These are phyloP conservation scores for Araneus ventricosus DNA, from an alignment of 1,140 invertebrate species.

Conservation along the genomic window DNA sequence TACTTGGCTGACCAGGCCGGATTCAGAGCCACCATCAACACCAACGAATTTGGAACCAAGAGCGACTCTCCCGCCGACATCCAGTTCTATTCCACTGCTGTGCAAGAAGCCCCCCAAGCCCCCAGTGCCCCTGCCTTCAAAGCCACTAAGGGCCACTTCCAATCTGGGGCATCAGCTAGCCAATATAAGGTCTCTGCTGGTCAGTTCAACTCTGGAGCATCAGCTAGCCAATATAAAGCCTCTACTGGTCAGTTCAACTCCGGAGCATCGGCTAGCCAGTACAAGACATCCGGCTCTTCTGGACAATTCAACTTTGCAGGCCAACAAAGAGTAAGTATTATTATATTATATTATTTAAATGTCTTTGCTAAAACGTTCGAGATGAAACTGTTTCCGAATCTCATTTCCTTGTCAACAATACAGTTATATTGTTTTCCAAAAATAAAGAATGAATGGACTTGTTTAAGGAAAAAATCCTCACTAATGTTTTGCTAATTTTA, in stretches of 20 bases:
- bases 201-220: not conserved
- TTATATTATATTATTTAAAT: not conserved
- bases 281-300: not conserved
- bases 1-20: conserved; percentile 69
- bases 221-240: not conserved
- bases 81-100: conserved; percentile 65
- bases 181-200: not conserved
- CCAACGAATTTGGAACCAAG: conserved; percentile 74
- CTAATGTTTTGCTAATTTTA: no score
- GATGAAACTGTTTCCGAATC: no score
- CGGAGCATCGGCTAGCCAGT: not conserved
- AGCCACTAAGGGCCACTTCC: not conserved
- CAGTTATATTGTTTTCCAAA: no score
- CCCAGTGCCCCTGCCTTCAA: not conserved
- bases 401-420: no score
- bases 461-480: no score
- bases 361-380: no score
- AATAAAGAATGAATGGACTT: no score
- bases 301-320: not conserved
- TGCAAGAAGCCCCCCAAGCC: not conserved
- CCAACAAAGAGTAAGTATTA: not conserved
- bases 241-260: not conserved
- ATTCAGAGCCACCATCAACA: conserved; percentile 70
- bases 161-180: not conserved
- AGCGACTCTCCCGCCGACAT: conserved; percentile 68